These are phyloP conservation scores for Chiridota heheva DNA, from an alignment of 35 echinoderm and acorn worm species.

Conservation along the genomic window DNA sequence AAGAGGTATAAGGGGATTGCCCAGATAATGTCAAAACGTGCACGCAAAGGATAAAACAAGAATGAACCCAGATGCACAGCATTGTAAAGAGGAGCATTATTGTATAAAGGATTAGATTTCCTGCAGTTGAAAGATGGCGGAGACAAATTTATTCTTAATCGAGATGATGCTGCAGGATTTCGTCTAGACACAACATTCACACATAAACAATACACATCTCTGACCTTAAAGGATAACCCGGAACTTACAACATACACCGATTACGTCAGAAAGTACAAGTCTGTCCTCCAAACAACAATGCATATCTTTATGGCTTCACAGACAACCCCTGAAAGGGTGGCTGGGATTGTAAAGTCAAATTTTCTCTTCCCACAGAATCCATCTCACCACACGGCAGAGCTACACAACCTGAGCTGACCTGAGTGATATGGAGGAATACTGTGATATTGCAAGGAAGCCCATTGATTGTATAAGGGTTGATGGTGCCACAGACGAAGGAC, in stretches of 20 bases:
- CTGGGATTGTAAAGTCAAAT: constrained; percentile 51
- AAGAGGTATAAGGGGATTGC: constrained; percentile 32
- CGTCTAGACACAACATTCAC: constrained; percentile 49
- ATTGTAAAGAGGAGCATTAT: constrained; percentile 17
- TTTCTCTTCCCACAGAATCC: constrained; percentile 27
- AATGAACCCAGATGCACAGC: not conserved
- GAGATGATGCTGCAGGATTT: constrained; percentile 48
- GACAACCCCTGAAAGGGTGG: constrained; percentile 16
- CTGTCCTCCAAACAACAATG: constrained; percentile 50
- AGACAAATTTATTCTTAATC: constrained; percentile 23
- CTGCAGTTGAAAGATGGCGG: constrained; percentile 48
- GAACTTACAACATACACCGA: constrained; percentile 43
- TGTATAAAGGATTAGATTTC: constrained; percentile 36
- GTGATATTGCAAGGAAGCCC: not conserved
- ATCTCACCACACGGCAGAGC: constrained; percentile 47
- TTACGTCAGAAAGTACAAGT: constrained; percentile 64
- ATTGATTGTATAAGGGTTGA: constrained; percentile 54
- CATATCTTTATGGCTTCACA: constrained; percentile 43
- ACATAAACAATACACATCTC: constrained; percentile 36
- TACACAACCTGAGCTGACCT: constrained; percentile 16
- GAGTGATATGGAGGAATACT: constrained; percentile 33
- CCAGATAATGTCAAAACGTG: constrained; percentile 26
- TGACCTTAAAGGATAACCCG: constrained; percentile 19
- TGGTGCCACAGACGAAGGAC: constrained; percentile 42
- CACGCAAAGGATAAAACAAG: constrained; percentile 43